Conservation (phyloP, 2,113 vertebrate genomes). For the Hucho hucho region DNA sequence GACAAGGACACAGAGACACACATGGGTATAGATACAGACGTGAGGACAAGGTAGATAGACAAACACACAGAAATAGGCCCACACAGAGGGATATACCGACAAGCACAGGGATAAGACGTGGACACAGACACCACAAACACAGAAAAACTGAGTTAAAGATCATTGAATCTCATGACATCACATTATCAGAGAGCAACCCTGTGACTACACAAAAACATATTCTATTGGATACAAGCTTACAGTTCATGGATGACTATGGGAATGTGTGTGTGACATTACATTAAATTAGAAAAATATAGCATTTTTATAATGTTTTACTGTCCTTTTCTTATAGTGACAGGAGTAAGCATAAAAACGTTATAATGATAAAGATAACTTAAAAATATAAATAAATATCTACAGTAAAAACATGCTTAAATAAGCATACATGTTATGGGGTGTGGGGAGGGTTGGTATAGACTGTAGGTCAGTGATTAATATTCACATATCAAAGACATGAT, state of each 20-base stretch:
- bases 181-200: neutral
- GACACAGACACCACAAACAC: conserved; percentile 40
- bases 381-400: conserved; percentile 9
- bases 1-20: conserved; percentile 48
- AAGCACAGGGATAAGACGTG: conserved; percentile 2
- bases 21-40: conserved; percentile 47
- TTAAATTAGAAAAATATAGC: neutral
- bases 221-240: neutral
- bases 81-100: conserved; percentile 39
- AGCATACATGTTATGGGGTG: conserved; percentile 28
- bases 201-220: neutral
- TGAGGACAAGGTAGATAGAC: conserved; percentile 28
- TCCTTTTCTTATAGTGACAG: neutral
- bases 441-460: conserved; percentile 43
- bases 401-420: conserved; percentile 35
- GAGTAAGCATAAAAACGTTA: no score
- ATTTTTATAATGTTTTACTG: neutral
- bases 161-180: neutral
- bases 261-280: conserved; percentile 6
- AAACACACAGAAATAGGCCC: conserved; percentile 20
- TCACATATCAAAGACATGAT: conserved; percentile 26
- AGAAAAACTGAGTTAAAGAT: conserved; percentile 50
- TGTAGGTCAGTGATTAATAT: neutral
- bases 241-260: neutral
- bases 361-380: neutral